Conservation (phyloP, 2,888 invertebrate species). For the Troilus luridus region DNA sequence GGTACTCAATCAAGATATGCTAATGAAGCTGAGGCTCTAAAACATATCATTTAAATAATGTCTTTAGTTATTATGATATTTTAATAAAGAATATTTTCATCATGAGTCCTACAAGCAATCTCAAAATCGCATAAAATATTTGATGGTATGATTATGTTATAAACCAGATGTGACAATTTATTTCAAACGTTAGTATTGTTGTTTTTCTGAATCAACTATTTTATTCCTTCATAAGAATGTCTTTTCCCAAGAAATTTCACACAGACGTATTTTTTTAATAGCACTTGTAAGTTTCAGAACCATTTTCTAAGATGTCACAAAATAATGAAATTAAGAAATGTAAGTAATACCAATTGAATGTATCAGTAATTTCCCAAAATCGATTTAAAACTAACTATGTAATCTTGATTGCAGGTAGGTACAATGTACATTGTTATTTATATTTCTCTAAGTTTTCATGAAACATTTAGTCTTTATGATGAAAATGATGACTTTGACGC, state of each 20-base stretch:
- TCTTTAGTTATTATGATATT: background rate
- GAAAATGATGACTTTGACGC: constrained; percentile 27
- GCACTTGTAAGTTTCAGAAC: background rate
- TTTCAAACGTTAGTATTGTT: background rate
- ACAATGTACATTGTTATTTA: background rate
- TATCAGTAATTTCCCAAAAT: background rate
- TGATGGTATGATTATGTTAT: background rate
- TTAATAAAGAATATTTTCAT: background rate
- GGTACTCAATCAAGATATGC: background rate
- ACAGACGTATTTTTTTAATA: background rate
- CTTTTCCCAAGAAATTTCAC: background rate
- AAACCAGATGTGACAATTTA: background rate
- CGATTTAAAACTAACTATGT: background rate
- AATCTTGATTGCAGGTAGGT: background rate
- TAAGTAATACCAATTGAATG: background rate
- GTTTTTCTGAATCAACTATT: background rate
- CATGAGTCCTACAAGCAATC: background rate
- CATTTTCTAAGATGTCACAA: background rate
- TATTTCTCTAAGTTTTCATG: background rate
- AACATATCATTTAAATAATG: background rate
- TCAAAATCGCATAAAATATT: background rate
- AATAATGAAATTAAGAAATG: constrained; percentile 10
- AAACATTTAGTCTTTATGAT: background rate
- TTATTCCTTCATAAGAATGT: background rate
- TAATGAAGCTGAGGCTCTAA: background rate